Evolutionary conservation across 92 coral and sea anemone genomes (phyloP).

Genomic region (Phenganax subtilis): DNA sequence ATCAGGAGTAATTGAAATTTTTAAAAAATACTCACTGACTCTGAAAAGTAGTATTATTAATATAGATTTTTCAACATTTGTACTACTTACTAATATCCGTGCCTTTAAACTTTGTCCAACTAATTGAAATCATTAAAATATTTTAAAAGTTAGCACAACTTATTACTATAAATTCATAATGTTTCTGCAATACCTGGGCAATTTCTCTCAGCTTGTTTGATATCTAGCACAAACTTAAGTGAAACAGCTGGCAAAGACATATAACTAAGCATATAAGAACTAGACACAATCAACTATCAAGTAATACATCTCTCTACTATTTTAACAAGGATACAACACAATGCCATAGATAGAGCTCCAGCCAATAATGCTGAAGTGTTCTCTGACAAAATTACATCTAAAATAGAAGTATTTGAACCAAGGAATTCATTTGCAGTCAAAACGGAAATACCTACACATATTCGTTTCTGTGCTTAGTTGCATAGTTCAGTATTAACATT

Average conservation of each 20-base stretch:
- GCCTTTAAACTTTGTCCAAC: conserved; percentile 85
- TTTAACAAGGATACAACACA: conserved; percentile 85
- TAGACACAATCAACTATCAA: not conserved
- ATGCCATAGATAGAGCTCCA: conserved; percentile 79
- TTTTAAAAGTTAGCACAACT: not conserved
- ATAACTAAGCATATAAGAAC: not conserved
- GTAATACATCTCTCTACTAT: not conserved
- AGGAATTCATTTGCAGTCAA: too few species aligned
- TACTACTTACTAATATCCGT: conserved; percentile 65
- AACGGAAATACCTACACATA: not conserved
- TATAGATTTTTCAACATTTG: too few species aligned
- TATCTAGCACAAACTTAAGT: conserved; percentile 45
- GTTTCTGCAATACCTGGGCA: conserved; percentile 64
- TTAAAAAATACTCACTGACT: too few species aligned
- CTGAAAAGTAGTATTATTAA: too few species aligned
- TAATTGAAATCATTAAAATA: conserved; percentile 22
- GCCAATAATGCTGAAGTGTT: conserved; percentile 70
- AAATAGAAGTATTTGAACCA: not conserved
- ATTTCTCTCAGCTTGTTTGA: conserved; percentile 88
- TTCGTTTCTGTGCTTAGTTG: too few species aligned
- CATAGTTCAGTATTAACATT: not conserved
- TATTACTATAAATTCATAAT: not conserved
- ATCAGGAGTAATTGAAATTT: too few species aligned
- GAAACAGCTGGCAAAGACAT: not conserved
- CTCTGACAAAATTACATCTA: conserved; percentile 26